Conservation (phyloP, 2,888 invertebrate genomes). For the Marronus borbonicus region DNA sequence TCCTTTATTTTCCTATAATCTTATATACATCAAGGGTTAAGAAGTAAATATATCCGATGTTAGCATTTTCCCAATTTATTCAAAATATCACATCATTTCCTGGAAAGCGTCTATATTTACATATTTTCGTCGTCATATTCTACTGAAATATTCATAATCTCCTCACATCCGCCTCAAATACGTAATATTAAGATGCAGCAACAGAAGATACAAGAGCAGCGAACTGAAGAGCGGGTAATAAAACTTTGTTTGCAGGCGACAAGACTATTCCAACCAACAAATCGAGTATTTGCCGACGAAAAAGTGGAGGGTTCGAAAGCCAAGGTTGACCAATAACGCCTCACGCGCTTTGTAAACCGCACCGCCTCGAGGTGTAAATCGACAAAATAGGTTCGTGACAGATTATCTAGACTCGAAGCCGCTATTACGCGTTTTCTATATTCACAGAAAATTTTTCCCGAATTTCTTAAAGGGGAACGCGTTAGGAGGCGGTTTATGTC, state of each 20-base stretch:
- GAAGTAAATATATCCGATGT: too few species aligned
- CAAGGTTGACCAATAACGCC: conserved; percentile 7
- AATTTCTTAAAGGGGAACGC: neutral
- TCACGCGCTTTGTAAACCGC: conserved; percentile 4
- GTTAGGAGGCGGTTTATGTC: neutral
- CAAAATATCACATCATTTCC: too few species aligned
- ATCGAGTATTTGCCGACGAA: neutral
- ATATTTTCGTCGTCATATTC: too few species aligned
- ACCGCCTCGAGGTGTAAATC: conserved; percentile 23
- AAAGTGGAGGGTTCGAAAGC: neutral
- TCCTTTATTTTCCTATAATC: too few species aligned
- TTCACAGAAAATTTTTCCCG: neutral
- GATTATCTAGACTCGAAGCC: conserved; percentile 27
- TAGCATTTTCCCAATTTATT: too few species aligned
- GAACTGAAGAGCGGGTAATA: neutral
- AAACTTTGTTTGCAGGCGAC: conserved; percentile 8
- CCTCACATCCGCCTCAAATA: too few species aligned
- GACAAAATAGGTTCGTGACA: conserved; percentile 26
- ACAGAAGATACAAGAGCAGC: neutral
- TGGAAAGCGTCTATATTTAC: too few species aligned
- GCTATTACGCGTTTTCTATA: conserved; percentile 20
- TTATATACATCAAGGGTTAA: too few species aligned
- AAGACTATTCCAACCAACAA: neutral
- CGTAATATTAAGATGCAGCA: too few species aligned
- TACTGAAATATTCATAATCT: too few species aligned